phyloP scores from a whole-genome alignment of 2,797 vertebrate species.

The Dipus sagitta region DNA sequence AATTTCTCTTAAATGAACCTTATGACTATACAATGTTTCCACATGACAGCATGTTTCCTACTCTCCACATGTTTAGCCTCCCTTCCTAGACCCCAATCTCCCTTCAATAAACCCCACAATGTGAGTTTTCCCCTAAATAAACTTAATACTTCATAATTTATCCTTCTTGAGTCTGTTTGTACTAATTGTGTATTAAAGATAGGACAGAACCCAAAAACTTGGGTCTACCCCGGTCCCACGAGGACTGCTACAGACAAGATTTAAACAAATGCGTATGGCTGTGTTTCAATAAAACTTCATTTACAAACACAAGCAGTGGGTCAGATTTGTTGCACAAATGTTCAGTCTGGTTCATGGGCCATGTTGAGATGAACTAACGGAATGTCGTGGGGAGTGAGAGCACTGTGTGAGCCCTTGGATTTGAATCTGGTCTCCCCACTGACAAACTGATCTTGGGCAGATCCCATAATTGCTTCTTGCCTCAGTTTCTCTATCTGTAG shows the following conservation, averaged over 20 bases:
- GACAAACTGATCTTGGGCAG: neutral
- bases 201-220: no score
- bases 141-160: no score
- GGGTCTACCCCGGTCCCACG: no score
- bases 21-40: no score
- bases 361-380: neutral
- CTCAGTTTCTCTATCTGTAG: slow-evolving; percentile 33
- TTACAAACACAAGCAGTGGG: neutral
- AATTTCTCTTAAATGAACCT: no score
- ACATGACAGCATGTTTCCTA: no score
- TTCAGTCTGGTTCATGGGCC: neutral
- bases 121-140: no score
- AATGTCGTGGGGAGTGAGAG: neutral
- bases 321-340: rapidly evolving
- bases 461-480: neutral
- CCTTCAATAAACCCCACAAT: no score
- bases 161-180: no score
- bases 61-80: no score
- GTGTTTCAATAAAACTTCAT: neutral
- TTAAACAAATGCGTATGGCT: neutral
- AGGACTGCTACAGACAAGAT: neutral
- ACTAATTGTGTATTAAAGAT: no score
- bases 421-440: rapidly evolving
- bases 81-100: no score
- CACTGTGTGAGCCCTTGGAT: neutral